Base-by-base conservation (phyloP, 2,888 invertebrate genomes). In the Caprella mutica region DNA sequence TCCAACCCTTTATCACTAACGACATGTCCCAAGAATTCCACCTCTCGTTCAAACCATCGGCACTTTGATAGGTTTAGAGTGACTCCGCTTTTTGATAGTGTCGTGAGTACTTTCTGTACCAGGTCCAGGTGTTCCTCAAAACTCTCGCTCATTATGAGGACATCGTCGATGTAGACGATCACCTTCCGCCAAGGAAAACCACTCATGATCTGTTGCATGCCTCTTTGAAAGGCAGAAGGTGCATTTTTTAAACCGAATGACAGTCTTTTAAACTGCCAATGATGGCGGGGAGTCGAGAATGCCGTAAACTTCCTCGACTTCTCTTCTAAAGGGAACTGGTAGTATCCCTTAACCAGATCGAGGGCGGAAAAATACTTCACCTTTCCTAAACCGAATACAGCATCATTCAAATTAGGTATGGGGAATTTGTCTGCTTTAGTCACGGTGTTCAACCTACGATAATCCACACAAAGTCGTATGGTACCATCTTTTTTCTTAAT, bases 401-500 rank as follows among this genome's bases (percentile, higher is more conserved):
- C 29, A 50, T 50, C 29, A n/a, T 17, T 4, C 33, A 30, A 8
- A 21, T 50, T 8, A 2, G 43, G 43, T 12, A 21, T 43, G n/a
- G 43, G 43, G 17, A 43, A 43, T 21, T 43, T 43, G 26, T 43
- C 33, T 12, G n/a, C 8, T 30, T 33, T 29, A 9, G 50, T 50
- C 33, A 50, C 50, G 21, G 23, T 12, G 21, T 50, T 50, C n/a
- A 50, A 33, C 27, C 3, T 14, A 17, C 26, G 3, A 29, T 48
- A 48, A 29, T 48, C 48, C n/a, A 48, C 48, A 48, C 48, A 48
- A 12, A 48, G 29, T 29, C 9, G 24, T 48, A 48, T 48, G 9
- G 27, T 21, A 9, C 29, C 14, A 9, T 48, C 24, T 5, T 48
- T 48, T 24, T 48, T 48, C 6, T 17, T n/a, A n/a, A 40, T 40